phyloP scores from a whole-genome alignment of 2,113 vertebrate genomes.

The Sterrhoptilus dennistouni region DNA sequence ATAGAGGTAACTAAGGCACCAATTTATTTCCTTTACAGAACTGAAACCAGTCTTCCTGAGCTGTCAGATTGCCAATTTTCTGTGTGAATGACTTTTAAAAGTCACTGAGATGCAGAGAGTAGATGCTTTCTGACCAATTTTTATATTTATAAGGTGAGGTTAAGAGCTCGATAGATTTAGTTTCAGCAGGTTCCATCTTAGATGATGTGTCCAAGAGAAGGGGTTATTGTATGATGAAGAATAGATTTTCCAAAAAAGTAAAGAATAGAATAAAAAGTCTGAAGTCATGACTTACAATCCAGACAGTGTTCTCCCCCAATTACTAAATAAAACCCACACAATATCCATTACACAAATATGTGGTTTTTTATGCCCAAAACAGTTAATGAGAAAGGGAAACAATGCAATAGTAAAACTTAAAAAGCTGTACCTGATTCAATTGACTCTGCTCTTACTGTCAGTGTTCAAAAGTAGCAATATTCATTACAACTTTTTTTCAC shows the following conservation, averaged over 20 bases:
- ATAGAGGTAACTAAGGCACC: neutral
- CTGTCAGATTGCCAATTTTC: conserved; percentile 36
- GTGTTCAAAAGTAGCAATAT: neutral
- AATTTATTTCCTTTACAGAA: conserved; percentile 20
- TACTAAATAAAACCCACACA: neutral
- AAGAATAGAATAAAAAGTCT: neutral
- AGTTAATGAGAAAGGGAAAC: neutral
- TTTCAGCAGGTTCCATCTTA: neutral
- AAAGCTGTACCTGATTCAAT: neutral
- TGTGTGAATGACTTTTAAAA: conserved; percentile 24
- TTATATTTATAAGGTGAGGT: conserved; percentile 6
- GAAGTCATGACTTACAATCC: neutral
- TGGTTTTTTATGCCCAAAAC: neutral
- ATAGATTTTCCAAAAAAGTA: neutral
- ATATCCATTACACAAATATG: neutral
- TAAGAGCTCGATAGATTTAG: neutral
- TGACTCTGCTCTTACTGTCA: neutral
- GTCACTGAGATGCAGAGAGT: neutral
- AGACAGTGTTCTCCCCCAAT: rapidly evolving
- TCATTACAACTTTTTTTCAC: neutral
- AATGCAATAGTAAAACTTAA: neutral
- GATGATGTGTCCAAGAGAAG: neutral
- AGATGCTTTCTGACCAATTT: neutral
- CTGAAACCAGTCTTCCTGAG: neutral
- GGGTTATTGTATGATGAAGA: neutral